Percentiles rank a stretch among this genome's conserved stretches.
phyloP scores from a whole-genome alignment of 2,888 invertebrate genomes.

The Byasa hedistus region DNA sequence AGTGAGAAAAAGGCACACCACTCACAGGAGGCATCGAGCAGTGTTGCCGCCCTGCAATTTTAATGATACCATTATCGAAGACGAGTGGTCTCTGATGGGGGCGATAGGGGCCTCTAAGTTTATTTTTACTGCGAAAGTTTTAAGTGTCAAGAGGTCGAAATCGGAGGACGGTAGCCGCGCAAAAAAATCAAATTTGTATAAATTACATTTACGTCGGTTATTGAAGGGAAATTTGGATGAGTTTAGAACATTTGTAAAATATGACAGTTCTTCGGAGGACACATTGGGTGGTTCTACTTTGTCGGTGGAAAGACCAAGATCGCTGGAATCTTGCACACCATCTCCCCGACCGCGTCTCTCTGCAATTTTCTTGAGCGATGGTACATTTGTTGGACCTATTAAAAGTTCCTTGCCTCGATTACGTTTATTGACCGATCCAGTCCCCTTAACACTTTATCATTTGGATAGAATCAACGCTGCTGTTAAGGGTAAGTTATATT shows the following conservation, averaged over 20 bases:
- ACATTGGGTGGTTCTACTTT: conserved; percentile 67
- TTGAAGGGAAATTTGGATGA: conserved; percentile 71
- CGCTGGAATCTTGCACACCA: conserved; percentile 65
- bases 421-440: conserved; percentile 70
- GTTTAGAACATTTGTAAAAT: conserved; percentile 57
- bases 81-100: conserved; percentile 75
- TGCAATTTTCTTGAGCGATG: conserved; percentile 72
- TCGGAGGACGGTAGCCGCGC: conserved; percentile 48
- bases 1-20: conserved; percentile 70
- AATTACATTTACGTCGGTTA: conserved; percentile 69
- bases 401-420: conserved; percentile 58
- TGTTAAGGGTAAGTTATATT: conserved; percentile 68
- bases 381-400: conserved; percentile 48
- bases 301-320: conserved; percentile 59
- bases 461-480: conserved; percentile 77
- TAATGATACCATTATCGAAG: conserved; percentile 75
- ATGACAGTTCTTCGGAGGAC: conserved; percentile 55
- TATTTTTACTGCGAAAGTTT: conserved; percentile 76
- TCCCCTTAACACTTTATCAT: conserved; percentile 75
- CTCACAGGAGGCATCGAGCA: conserved; percentile 66
- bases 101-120: conserved; percentile 74
- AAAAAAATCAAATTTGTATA: conserved; percentile 69
- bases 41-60: conserved; percentile 70
- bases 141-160: conserved; percentile 67
- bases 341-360: conserved; percentile 70